Conservation (phyloP, 2,113 vertebrate species). For the Crotalus viridis region DNA sequence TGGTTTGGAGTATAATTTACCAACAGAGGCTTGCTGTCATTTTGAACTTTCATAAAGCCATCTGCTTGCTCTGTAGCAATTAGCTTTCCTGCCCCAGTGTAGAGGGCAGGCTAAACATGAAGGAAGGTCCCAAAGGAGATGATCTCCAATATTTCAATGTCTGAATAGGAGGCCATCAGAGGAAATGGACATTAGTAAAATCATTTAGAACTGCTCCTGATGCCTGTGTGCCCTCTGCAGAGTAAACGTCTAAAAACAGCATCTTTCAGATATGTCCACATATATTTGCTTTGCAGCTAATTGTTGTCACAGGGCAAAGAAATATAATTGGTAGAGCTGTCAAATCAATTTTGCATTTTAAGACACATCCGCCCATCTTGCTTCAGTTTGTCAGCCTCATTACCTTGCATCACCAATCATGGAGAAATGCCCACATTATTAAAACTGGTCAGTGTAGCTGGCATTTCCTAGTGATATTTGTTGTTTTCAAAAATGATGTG, state of each 20-base stretch:
- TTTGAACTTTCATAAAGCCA: conserved; percentile 16
- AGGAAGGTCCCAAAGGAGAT: background rate
- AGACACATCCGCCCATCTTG: background rate
- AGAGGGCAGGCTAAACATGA: background rate
- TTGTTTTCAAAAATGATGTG: background rate
- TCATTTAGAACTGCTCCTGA: conserved; percentile 14
- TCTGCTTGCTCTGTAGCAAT: background rate
- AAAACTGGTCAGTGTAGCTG: background rate
- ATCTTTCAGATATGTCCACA: conserved; percentile 7
- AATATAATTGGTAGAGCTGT: conserved; percentile 13
- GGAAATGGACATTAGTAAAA: conserved; percentile 8
- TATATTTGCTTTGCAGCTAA: conserved; percentile 23
- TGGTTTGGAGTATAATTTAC: conserved; percentile 8
- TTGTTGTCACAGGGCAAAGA: conserved; percentile 9
- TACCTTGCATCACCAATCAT: background rate
- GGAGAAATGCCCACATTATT: background rate
- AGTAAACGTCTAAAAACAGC: conserved; percentile 12
- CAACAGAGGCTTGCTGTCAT: conserved; percentile 11
- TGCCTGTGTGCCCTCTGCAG: background rate
- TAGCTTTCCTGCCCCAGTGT: background rate
- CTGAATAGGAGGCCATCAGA: conserved; percentile 3
- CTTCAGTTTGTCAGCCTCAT: background rate
- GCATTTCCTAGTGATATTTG: background rate
- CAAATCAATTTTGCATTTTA: conserved; percentile 8
- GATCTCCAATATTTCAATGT: conserved; percentile 10